These are phyloP conservation scores for Halesus radiatus DNA, from an alignment of 1,140 invertebrate genomes.

Conservation along the genomic window DNA sequence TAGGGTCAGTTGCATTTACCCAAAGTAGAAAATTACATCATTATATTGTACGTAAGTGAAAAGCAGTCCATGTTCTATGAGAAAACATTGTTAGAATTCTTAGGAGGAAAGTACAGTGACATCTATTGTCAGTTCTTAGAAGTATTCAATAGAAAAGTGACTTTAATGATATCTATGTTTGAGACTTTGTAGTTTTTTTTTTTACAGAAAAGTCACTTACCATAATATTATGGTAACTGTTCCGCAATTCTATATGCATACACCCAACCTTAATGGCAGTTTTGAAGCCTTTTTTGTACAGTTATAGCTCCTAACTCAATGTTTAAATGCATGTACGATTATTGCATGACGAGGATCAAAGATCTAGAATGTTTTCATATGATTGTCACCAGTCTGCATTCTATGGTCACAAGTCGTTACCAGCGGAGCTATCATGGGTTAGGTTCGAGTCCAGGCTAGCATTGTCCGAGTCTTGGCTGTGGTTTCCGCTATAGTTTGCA, in stretches of 20 bases:
- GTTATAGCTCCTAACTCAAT: background rate
- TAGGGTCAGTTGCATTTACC: background rate
- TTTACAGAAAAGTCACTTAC: background rate
- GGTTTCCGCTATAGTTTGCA: slow-evolving; percentile 89
- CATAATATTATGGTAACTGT: background rate
- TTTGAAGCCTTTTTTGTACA: background rate
- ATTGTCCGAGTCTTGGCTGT: slow-evolving; percentile 87
- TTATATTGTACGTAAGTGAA: background rate
- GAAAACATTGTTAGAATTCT: background rate
- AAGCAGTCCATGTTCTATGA: background rate
- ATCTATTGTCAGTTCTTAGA: too few species aligned
- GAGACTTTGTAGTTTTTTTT: too few species aligned
- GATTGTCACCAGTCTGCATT: background rate
- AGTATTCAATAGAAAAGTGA: too few species aligned
- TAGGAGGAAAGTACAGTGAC: too few species aligned
- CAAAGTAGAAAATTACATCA: background rate
- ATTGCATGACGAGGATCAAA: too few species aligned
- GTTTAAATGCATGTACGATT: background rate
- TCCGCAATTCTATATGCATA: background rate
- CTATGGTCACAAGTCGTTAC: slow-evolving; percentile 64
- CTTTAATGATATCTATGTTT: too few species aligned
- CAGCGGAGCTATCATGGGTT: slow-evolving; percentile 76
- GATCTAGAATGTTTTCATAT: too few species aligned
- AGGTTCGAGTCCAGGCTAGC: slow-evolving; percentile 83
- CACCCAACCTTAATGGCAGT: background rate